phyloP scores from a whole-genome alignment of 1,140 invertebrate genomes.

The Drepana arcuata region DNA sequence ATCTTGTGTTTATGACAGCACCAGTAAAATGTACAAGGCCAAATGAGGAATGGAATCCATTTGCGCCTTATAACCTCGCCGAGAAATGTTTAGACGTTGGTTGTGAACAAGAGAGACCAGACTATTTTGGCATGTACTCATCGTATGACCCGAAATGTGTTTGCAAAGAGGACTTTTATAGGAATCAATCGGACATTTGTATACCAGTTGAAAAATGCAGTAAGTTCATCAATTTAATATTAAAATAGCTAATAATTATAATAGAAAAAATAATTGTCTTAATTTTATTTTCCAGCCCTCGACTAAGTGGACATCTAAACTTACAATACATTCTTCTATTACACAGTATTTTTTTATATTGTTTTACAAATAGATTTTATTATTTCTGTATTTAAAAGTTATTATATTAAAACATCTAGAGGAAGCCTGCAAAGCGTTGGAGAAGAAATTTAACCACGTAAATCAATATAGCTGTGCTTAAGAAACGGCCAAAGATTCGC shows the following conservation, averaged over 20 bases:
- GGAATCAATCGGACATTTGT: constrained; percentile 19
- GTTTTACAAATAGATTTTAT: neutral
- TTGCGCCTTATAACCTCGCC: constrained; percentile 17
- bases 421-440: too few relatives aligned
- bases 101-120: neutral
- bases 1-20: constrained; percentile 10
- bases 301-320: too few relatives aligned
- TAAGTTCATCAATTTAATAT: neutral
- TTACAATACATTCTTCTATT: too few relatives aligned
- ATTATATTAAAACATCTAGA: too few relatives aligned
- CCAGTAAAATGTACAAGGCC: constrained; percentile 25
- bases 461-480: too few relatives aligned
- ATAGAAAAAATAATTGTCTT: neutral
- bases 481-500: too few relatives aligned
- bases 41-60: constrained; percentile 28
- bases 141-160: constrained; percentile 21
- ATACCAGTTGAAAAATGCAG: constrained; percentile 10
- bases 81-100: constrained; percentile 20
- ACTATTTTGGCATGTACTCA: neutral
- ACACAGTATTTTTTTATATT: neutral
- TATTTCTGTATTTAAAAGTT: too few relatives aligned
- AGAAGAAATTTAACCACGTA: too few relatives aligned
- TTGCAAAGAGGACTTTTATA: constrained; percentile 20
- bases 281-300: too few relatives aligned
- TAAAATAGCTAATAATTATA: neutral